Evolutionary conservation across 2,888 invertebrate genomes (phyloP).

Genomic region (Monochamus alternatus): DNA sequence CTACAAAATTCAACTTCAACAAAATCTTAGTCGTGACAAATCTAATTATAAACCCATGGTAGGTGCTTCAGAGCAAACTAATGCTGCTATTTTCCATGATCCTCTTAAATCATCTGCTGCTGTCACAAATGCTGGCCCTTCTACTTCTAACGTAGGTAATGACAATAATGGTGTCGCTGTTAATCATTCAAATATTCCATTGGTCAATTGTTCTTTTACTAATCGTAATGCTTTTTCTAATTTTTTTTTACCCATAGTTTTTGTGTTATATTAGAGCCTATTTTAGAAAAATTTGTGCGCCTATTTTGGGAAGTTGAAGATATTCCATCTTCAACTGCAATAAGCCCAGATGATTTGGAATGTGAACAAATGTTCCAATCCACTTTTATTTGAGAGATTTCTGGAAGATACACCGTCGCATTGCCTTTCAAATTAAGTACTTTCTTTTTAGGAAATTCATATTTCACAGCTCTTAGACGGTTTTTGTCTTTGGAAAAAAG

Average conservation of each 20-base stretch:
- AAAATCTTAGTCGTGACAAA: not conserved
- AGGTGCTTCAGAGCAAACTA: not conserved
- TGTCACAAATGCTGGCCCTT: not conserved
- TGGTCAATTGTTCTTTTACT: not conserved
- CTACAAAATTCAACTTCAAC: not conserved
- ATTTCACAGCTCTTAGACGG: no score
- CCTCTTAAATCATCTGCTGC: no score
- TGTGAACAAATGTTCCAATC: constrained; percentile 2
- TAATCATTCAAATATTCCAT: not conserved
- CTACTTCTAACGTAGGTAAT: not conserved
- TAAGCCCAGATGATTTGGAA: constrained; percentile 1
- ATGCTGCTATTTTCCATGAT: not conserved
- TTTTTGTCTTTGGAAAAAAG: no score
- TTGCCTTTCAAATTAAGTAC: constrained; percentile 11
- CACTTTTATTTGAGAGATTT: not conserved
- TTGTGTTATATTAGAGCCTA: no score
- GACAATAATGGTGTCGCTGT: not conserved
- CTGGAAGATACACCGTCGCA: not conserved
- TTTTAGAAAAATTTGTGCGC: no score
- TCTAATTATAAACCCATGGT: not conserved
- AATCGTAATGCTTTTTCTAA: not conserved
- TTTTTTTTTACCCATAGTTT: not conserved
- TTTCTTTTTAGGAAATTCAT: not conserved
- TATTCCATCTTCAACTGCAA: not conserved
- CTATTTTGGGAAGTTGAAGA: not conserved